Base-by-base conservation (phyloP, 2,888 invertebrate genomes). In the Achlya flavicornis region DNA sequence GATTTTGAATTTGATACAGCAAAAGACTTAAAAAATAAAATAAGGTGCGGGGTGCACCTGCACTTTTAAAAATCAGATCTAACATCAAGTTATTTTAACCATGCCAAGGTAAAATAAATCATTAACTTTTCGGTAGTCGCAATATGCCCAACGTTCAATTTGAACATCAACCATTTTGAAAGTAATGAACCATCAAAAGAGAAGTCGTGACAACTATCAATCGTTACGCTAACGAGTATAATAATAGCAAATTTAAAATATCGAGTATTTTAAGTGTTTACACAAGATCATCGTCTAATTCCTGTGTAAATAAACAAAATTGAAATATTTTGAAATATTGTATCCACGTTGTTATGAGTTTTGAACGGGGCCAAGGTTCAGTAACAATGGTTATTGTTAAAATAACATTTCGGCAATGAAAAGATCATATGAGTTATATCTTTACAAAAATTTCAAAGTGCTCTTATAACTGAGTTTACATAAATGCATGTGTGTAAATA, bases 381-480 rank as follows among this genome's bases (percentile, higher is more conserved):
- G 74, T 75, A 85, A 88, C 87, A 90, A 89, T 88, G 82, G 83
- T 78, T 81, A 84, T 81, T 85, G 86, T 89, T 87, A 83, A 78
- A 78, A 81, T 79, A 86, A 84, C 84, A 86, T 83, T 87, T 83
- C 72, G 77, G 72, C 83, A 78, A 80, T 81, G 77, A 81, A 80
- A 85, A 78, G 78, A 69, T 59, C 16, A 38, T 38, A 38, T 35
- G 58, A 16, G 63, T 63, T 66, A 66, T 65, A 63, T 61, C 67
- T 61, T 63, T 61, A 53, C 63, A 63, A 59, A 63, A 63, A 63
- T 64, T 41, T 41, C 41, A 41, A 64, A 67, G 63, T 63, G 58
- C 64, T 66, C 66, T 66, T 70, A 58, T 10, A 33, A n/a, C n/a
- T 32, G 33, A n/a, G 26, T 14, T 58, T 58, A 32, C 35, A 32